Conservation (phyloP, 2,113 vertebrate genomes). For the Herpetotheres cachinnans region DNA sequence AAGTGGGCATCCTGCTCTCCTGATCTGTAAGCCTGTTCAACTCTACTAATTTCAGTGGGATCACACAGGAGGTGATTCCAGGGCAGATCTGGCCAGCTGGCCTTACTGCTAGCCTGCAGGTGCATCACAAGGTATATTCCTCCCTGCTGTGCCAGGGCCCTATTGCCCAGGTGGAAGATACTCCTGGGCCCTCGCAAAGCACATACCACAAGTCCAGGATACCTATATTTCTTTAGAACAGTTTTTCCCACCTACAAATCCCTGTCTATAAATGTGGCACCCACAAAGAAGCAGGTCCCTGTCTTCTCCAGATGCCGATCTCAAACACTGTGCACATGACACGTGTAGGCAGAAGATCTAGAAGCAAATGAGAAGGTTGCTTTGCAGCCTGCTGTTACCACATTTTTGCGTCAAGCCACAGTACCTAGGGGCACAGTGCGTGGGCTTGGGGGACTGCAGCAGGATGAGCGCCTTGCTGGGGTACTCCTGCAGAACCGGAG, state of each 20-base stretch:
- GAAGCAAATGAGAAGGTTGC: neutral
- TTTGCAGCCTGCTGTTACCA: neutral
- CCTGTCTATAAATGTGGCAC: neutral
- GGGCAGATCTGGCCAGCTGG: neutral
- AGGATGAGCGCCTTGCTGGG: neutral
- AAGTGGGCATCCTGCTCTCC: neutral
- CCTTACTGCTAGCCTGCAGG: neutral
- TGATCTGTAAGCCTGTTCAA: neutral
- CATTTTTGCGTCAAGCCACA: neutral
- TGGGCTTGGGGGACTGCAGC: neutral
- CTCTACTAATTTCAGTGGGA: neutral
- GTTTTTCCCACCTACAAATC: neutral
- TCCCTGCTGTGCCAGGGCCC: neutral
- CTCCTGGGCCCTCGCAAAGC: neutral
- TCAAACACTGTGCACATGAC: neutral
- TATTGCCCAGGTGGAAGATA: neutral
- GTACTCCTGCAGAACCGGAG: neutral
- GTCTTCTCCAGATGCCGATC: neutral
- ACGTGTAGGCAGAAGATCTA: neutral
- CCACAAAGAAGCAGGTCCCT: neutral
- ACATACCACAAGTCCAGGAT: neutral
- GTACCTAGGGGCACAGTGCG: fast-evolving
- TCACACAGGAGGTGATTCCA: neutral
- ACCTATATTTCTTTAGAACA: neutral
- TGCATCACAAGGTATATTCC: neutral